Conservation (phyloP, 2,888 invertebrate genomes). For the Salticus scenicus region DNA sequence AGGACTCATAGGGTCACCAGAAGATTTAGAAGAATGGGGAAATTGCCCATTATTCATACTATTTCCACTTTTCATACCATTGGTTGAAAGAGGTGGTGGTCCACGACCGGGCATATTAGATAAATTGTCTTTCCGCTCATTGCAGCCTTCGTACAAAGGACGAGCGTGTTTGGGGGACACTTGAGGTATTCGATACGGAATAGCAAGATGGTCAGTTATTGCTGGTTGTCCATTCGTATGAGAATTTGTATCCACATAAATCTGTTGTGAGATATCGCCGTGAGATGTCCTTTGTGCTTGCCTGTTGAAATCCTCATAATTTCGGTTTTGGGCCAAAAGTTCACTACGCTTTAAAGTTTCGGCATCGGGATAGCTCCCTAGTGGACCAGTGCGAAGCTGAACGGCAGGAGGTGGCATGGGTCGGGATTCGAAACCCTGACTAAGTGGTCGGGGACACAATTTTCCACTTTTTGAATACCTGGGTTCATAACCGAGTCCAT, state of each 20-base stretch:
- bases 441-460: conserved; percentile 22
- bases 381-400: conserved; percentile 48
- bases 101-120: not conserved
- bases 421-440: conserved; percentile 34
- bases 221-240: not conserved
- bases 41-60: not conserved
- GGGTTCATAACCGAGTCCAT: conserved; percentile 43
- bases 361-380: conserved; percentile 49
- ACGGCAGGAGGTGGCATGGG: conserved; percentile 47
- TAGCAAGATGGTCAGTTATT: conserved; percentile 32
- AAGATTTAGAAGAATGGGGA: conserved; percentile 7
- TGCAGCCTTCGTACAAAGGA: not conserved
- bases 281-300: conserved; percentile 28
- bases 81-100: conserved; percentile 30
- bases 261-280: conserved; percentile 43
- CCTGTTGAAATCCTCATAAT: conserved; percentile 4
- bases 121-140: conserved; percentile 23
- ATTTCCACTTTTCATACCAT: not conserved
- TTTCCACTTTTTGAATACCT: conserved; percentile 58
- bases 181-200: conserved; percentile 41
- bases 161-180: conserved; percentile 31
- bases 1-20: not conserved
- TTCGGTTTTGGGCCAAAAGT: not conserved
- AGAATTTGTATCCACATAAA: conserved; percentile 46
- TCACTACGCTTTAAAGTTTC: conserved; percentile 41